Base-by-base conservation (phyloP, 2,797 vertebrate genomes). In the Coilia nasus region DNA sequence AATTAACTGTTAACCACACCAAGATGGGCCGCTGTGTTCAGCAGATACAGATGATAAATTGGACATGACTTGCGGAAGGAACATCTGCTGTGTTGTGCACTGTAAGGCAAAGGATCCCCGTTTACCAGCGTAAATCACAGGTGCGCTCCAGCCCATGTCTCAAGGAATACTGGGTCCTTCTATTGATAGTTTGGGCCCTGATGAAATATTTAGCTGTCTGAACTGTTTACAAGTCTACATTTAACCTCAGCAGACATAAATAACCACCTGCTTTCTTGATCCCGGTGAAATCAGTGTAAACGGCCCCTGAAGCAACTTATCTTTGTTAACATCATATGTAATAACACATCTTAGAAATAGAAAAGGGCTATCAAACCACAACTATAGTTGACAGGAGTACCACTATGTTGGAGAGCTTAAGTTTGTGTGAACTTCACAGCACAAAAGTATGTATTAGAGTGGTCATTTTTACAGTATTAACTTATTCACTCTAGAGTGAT, bases 11-110 rank as follows among this genome's bases (percentile, higher is more conserved):
- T 93, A 94, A 93, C 92, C 92, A 85, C 86, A 85, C 81, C 83
- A 47, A 60, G 86, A 82, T 64, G 60, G n/a, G 81, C 83, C 89
- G 90, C 92, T 89, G 90, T 90, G 89, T 92, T 92, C 93, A 91
- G 94, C 92, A 93, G 92, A 93, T 91, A 92, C 93, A 93, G 90
- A 90, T 94, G 93, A 95, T 94, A 93, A 93, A 94, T 94, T 81
- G 91, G 90, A 90, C 86, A 56, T 57, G 89, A 85, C 88, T 91
- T 88, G 89, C 85, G 87, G 87, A 57, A 86, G 14, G 85, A 71
- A 23, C 57, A 35, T 60, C 71, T 31, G 56, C 85, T 81, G 5
- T 41, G 57, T 41, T 47, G 35, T 54, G 56, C 83, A 90, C 87
- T 88, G 87, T 90, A 84, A 87, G 87, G 83, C 67, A 50, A 17